Base-by-base conservation (phyloP, 2,797 vertebrate genomes). In the Pteronotus mesoamericanus region DNA sequence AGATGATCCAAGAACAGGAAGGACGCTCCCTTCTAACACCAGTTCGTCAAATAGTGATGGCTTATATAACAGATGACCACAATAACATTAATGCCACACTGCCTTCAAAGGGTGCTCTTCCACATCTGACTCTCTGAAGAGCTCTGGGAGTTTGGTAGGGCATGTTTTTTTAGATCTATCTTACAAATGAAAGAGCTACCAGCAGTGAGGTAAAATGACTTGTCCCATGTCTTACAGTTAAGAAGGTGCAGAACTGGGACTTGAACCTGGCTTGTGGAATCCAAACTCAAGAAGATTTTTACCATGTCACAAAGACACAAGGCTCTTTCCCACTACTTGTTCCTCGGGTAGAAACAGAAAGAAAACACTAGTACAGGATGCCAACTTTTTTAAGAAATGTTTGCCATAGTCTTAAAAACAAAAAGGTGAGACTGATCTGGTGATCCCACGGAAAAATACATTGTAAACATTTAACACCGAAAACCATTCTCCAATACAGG, bases 11-110 rank as follows among this genome's bases (percentile, higher is more conserved):
- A 94, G 78, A 95, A 78, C 57, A 57, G 34, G 69, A 91, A 92
- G 53, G 66, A 89, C 3, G 2, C 46, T 85, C 72, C 22, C 46
- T 85, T 91, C 48, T 93, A 69, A 83, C 14, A 89, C 11, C 18
- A 84, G 86, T 91, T 89, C 84, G 86, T 94, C 92, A 90, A 89
- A 96, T 11, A 95, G 61, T 4, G 18, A 72, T 1, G 39, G 85
- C 78, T 92, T 92, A 85, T 16, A 6, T 39, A 69, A 91, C 34
- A 74, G 22, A 78, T 15, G 3, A 59, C 42, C 78, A 74, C 66
- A 53, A n/a, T 72, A 71, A 84, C 53, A 82, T 66, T 77, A 90
- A 87, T 26, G 42, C 32, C 10, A 4, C 86, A 44, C 2, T 4
- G 15, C 59, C 79, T 78, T 53, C 61, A 53, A 88, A 90, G 57